phyloP scores from a whole-genome alignment of 2,797 vertebrate genomes.

The Xenopus petersii region DNA sequence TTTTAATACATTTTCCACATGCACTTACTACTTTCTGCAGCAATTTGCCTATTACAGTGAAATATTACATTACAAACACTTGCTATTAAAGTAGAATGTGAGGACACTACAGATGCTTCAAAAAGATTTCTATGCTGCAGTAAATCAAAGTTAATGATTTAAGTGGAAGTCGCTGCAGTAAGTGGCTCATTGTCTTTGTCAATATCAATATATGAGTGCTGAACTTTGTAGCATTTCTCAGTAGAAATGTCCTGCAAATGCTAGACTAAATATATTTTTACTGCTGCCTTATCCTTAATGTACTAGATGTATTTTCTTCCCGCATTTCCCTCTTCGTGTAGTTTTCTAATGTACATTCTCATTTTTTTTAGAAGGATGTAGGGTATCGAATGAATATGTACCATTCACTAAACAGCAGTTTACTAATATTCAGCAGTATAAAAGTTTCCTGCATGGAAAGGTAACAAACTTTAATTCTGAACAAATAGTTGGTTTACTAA shows the following conservation, averaged over 20 bases:
- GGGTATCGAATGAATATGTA: conserved; percentile 8
- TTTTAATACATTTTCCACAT: conserved; percentile 60
- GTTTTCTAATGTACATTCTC: conserved; percentile 13
- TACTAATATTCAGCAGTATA: too few species aligned
- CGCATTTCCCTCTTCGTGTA: conserved; percentile 23
- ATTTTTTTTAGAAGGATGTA: conserved; percentile 21
- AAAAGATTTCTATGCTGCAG: conserved; percentile 57
- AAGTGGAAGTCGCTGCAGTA: conserved; percentile 45
- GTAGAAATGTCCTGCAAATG: conserved; percentile 25
- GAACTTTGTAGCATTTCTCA: conserved; percentile 48
- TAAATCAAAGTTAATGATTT: conserved; percentile 64
- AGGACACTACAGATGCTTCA: conserved; percentile 57
- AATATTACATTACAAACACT: conserved; percentile 64
- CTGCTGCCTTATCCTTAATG: conserved; percentile 20
- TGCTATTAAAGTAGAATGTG: conserved; percentile 60
- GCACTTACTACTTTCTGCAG: conserved; percentile 60
- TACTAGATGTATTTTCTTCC: conserved; percentile 22
- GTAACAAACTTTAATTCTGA: too few species aligned
- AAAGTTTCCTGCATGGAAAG: too few species aligned
- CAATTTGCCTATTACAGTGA: conserved; percentile 60
- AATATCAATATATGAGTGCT: conserved; percentile 64
- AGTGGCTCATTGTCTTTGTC: conserved; percentile 51
- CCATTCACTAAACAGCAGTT: too few species aligned
- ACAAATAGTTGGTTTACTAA: too few species aligned
- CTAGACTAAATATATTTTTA: conserved; percentile 31